These are phyloP conservation scores for Tribolium castaneum DNA, from an alignment of 1,140 invertebrate genomes.

Conservation along the genomic window DNA sequence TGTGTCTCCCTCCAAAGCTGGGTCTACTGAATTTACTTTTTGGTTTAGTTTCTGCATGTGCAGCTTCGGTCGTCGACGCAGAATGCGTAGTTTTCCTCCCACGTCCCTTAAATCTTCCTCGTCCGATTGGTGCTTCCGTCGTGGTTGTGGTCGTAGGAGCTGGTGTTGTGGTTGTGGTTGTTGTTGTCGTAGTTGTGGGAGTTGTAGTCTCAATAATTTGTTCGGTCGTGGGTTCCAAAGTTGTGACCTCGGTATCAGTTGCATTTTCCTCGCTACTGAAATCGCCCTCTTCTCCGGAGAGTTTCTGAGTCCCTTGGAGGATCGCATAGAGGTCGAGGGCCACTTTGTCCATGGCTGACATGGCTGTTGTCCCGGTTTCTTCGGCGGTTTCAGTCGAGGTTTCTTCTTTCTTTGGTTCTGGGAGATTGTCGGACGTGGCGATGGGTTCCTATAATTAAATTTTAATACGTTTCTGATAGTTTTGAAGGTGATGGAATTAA, in stretches of 20 bases:
- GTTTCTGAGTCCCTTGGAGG: conserved; percentile 78
- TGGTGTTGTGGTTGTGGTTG: conserved; percentile 68
- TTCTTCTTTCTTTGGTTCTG: conserved; percentile 50
- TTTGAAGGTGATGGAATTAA: neutral
- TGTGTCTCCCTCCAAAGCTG: conserved; percentile 54
- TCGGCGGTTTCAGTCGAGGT: conserved; percentile 44
- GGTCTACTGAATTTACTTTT: conserved; percentile 58
- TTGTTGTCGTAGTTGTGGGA: conserved; percentile 70
- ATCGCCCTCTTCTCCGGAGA: conserved; percentile 69
- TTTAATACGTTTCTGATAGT: neutral
- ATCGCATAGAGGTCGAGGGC: conserved; percentile 84
- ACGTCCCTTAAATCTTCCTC: conserved; percentile 61
- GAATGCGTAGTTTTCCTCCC: conserved; percentile 56
- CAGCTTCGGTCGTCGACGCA: conserved; percentile 61
- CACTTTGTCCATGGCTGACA: conserved; percentile 81
- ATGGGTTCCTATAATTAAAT: conserved; percentile 22
- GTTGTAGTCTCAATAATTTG: conserved; percentile 62
- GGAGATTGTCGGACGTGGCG: neutral
- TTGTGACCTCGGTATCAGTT: conserved; percentile 30
- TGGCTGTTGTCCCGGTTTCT: conserved; percentile 68
- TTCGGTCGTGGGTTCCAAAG: conserved; percentile 56
- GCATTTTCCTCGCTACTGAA: conserved; percentile 31
- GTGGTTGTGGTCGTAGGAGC: conserved; percentile 68
- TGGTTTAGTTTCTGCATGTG: conserved; percentile 54
- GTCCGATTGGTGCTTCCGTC: conserved; percentile 61